Base-by-base conservation (phyloP, 2,113 vertebrate genomes). In the Hippolais icterina region DNA sequence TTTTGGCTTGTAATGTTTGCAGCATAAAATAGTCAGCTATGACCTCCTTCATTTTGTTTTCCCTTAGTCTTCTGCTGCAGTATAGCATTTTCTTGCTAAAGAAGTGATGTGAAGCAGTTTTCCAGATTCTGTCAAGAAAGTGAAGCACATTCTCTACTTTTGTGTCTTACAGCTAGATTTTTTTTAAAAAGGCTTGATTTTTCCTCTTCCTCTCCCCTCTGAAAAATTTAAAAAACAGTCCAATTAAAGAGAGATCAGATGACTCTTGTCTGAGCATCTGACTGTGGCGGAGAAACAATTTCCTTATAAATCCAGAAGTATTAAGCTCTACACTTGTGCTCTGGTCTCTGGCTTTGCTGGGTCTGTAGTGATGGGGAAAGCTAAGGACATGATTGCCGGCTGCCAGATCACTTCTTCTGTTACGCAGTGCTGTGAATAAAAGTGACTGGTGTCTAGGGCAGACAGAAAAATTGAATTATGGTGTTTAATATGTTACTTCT, bases 381-480 rank as follows among this genome's bases (percentile, higher is more conserved):
- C 52, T 25, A 65, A 63, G 60, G 42, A 91, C 74, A 44, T 64
- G 52, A 80, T 83, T 89, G 47, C 60, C 35, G 70, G 71, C 66
- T 94, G 83, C 90, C 92, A 90, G 82, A 85, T 61, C 3, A 0
- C 49, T 65, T 6, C 37, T 75, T 56, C 27, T 83, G 28, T 56
- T 65, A 15, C 0, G 2, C 52, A 70, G 83, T 61, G 92, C 54
- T 0, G 0, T 44, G 39, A 70, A 66, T 70, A 66, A 65, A 81
- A 86, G 76, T 41, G 56, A 9, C 83, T 93, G 89, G 64, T 92
- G 76, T 94, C 60, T 89, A 75, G 60, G 47, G 25, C 89, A 94
- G 93, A 92, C 89, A 90, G 71, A 81, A 81, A 74, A 95, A 96
- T 90, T 81, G 15, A 84, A 78, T 97, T 97, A 95, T 37, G 27